Evolutionary conservation across 1,140 invertebrate species (phyloP), one percentile per base, ranked within the genome.

Genomic region (Lepidotrigona ventralis): DNA sequence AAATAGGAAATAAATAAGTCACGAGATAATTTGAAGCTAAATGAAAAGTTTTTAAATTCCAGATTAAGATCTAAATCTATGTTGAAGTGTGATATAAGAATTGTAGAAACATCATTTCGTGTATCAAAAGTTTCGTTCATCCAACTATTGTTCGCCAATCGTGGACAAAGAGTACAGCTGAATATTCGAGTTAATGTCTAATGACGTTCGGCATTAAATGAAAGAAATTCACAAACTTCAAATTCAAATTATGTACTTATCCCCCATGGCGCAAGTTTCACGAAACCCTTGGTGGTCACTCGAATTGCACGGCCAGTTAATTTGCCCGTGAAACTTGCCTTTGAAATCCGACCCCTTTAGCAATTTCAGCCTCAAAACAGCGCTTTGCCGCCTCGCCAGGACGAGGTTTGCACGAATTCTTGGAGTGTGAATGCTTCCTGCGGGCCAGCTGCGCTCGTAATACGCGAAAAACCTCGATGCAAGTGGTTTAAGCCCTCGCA

Each of bases 231-330:
- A 63, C 46, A 85, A 33, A 33, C 83, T 80, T 70, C 14, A 54
- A 12, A 46, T 46, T 46, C 29, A 39, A 17, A 79, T 56, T 64
- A 71, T 70, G 23, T 54, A 63, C 58, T 46, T 77, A 64, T 56
- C 23, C 12, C 23, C 66, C 23, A 46, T 70, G 21, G 33, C 51
- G 46, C 21, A 82, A 75, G 63, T 82, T 82, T 51, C 63, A 26
- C 64, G 29, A 51, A 70, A 66, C 79, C 69, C 66, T 69, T 86
- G 56, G 79, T 29, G 80, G 85, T 86, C 82, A 78, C 58, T 76
- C 58, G 60, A 86, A 86, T 87, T 86, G 86, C 81, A 87, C 71
- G 85, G 85, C 72, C 64, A 74, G 86, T 87, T 87, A 83, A 87
- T 87, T 86, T 83, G 46, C 33, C 75, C 23, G 69, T 76, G 70